Evolutionary conservation across 2,113 vertebrate species (phyloP), one percentile per base, ranked within the genome.

Genomic region (Passer domesticus): DNA sequence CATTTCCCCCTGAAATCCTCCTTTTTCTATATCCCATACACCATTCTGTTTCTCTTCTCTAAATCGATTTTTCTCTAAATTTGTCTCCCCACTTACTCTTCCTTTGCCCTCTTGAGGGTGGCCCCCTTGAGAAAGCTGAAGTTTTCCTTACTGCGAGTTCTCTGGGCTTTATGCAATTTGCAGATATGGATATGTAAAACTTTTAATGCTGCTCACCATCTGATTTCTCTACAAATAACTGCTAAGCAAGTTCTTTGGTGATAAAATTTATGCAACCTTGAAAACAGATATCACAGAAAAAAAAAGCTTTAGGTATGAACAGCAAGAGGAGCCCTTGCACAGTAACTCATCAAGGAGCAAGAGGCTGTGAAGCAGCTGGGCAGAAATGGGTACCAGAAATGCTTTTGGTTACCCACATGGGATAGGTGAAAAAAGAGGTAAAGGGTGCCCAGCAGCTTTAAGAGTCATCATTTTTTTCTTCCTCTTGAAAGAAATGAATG

Each of bases 311-410:
- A 47, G 27, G 9, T 28, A 17, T 22, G 25, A 88, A 19, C 22
- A 92, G 49, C 28, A 43, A 69, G 39, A 77, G 50, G 10, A 69
- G 27, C 11, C 31, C 37, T 89, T 67, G 43, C 58, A 44, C 53
- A 53, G n/a, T 4, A 33, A 31, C 0, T 0, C 9, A 1, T 19
- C 11, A 13, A 62, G 50, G 22, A 68, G 24, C n/a, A 2, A 44
- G 7, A 53, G 39, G 9, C 9, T 41, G 21, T 13, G n/a, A 77
- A 55, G 74, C 15, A 59, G 11, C 6, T 20, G n/a, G 18, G 37
- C 37, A 68, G 83, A 72, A 64, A 8, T 7, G 35, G 12, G 10
- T 39, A 7, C 21, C 39, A 39, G 39, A 39, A 33, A 17, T 12
- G 25, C 27, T 56, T 66, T 55, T 75, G 30, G 27, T 4, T n/a